Percentiles rank a stretch among this genome's conserved stretches.
Evolutionary conservation across 2,113 vertebrate species (phyloP).

Genomic region (Percopsis transmontana): DNA sequence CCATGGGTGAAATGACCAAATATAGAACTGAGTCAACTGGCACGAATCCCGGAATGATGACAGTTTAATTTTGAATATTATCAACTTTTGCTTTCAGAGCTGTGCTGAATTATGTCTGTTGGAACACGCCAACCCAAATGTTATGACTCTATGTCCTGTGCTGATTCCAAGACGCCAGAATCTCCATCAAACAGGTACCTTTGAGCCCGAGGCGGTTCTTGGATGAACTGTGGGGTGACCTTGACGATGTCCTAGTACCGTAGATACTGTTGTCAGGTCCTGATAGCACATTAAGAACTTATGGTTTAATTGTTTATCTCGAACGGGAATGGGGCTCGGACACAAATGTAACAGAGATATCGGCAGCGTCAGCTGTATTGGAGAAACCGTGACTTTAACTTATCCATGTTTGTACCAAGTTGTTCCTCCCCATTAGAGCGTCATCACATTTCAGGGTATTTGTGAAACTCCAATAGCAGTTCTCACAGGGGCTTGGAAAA

Average conservation of each 20-base stretch:
- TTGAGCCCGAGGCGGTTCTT: constrained; percentile 41
- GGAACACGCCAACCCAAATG: constrained; percentile 63
- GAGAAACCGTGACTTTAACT: constrained; percentile 23
- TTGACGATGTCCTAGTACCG: constrained; percentile 33
- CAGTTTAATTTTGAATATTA: constrained; percentile 66
- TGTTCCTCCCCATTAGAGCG: constrained; percentile 25
- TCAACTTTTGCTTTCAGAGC: constrained; percentile 71
- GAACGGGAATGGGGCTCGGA: constrained; percentile 26
- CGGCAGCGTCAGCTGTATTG: constrained; percentile 18
- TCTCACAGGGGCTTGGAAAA: constrained; percentile 12
- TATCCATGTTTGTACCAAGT: constrained; percentile 35
- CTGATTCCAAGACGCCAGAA: constrained; percentile 57
- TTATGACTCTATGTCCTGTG: constrained; percentile 67
- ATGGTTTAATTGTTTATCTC: constrained; percentile 35
- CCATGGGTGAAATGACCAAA: constrained; percentile 57
- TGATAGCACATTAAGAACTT: constrained; percentile 51
- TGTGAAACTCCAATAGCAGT: background rate
- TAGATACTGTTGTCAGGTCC: constrained; percentile 39
- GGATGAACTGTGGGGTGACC: constrained; percentile 56
- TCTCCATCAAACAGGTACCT: constrained; percentile 51
- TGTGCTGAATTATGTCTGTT: constrained; percentile 69
- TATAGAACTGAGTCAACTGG: constrained; percentile 45
- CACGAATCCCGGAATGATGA: constrained; percentile 53
- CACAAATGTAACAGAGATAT: constrained; percentile 29
- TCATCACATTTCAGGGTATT: background rate